Base-by-base conservation (phyloP, 2,797 vertebrate genomes). In the Telmatherina bonti region DNA sequence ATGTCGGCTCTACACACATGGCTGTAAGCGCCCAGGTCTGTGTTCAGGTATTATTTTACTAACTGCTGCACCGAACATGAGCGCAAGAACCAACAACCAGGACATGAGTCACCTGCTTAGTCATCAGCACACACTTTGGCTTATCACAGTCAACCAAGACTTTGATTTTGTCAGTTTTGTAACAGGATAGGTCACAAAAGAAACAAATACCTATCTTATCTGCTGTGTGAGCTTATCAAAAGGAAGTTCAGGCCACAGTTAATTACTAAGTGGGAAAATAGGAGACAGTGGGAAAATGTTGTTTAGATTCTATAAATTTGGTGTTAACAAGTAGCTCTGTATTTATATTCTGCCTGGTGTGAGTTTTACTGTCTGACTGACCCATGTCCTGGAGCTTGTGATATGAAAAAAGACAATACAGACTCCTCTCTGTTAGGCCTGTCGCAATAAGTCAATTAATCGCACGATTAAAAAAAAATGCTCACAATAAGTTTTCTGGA, bases 331-430 rank as follows among this genome's bases (percentile, higher is more conserved):
- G 54, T 54, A 16, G 77, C 57, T 47, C 18, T 16, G 1, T 24
- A 27, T 31, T 56, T 76, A 66, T 82, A 61, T 72, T 62, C n/a
- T 61, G 35, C 31, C 60, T 78, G 53, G 59, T 77, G 63, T 71
- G 49, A 64, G 56, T 38, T 35, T 35, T 47, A 35, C 35, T 38
- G 36, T 81, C n/a, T 16, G 67, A 8, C 51, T 58, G 27, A 3
- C 12, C 8, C 41, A 72, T 79, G 64, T 83, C 64, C 22, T 26
- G 20, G 15, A 5, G 20, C 15, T 45, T 45, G 5, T 45, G 43
- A 45, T 20, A 20, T 43, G 16, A 7, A 20, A 43, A 43, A 43
- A n/a, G n/a, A n/a, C n/a, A n/a, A n/a, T n/a, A n/a, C n/a, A n/a
- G n/a, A n/a, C n/a, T n/a, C n/a, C n/a, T n/a, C n/a, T n/a, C n/a